Evolutionary conservation across 1,140 invertebrate species (phyloP).

Genomic region (Tenebrio molitor): DNA sequence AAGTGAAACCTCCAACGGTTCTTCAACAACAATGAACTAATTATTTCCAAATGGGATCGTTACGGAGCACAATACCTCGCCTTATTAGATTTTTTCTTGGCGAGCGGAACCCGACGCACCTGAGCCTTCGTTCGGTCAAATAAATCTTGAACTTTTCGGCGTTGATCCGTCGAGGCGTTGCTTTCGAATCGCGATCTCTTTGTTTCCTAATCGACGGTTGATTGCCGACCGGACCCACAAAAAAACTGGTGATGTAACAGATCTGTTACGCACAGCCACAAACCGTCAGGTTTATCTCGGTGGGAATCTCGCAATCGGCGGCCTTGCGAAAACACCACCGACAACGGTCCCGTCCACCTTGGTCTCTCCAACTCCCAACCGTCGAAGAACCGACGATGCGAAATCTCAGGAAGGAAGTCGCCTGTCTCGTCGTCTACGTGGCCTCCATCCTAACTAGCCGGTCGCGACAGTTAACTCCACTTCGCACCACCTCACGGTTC

Average conservation of each 20-base stretch:
- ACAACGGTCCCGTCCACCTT: background rate
- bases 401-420: conserved; percentile 26
- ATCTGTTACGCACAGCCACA: no score
- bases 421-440: conserved; percentile 9
- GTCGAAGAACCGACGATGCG: background rate
- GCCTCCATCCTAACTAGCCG: background rate
- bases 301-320: no score
- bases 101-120: background rate
- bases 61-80: background rate
- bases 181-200: background rate
- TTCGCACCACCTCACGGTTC: no score
- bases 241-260: no score
- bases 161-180: background rate
- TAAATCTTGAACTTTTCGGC: background rate
- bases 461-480: no score
- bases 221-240: no score
- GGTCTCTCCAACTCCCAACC: background rate
- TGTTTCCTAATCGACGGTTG: no score
- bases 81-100: conserved; percentile 11
- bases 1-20: conserved; percentile 2
- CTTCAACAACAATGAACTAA: conserved; percentile 7
- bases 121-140: background rate
- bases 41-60: conserved; percentile 12
- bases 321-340: no score
- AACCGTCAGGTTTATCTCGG: no score